These are phyloP conservation scores for Cheirogaleus medius DNA, from an alignment of 2,113 vertebrate genomes.

Conservation along the genomic window DNA sequence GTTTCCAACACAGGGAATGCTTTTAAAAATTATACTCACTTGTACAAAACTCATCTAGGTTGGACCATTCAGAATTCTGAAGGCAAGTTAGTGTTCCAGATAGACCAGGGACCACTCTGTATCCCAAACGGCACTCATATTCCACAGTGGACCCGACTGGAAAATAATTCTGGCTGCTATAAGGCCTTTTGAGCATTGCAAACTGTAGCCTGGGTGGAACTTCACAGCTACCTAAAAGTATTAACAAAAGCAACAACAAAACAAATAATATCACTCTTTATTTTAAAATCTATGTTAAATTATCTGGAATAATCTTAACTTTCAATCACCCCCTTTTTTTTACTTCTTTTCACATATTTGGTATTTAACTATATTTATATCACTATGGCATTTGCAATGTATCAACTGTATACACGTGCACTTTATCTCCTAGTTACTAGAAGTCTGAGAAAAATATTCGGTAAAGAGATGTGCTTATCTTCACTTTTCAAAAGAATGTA, in stretches of 20 bases:
- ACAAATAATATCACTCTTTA: neutral
- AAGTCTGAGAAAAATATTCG: neutral
- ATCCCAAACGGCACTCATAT: conserved; percentile 81
- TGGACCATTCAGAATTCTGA: conserved; percentile 77
- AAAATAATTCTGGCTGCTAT: conserved; percentile 68
- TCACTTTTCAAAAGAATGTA: neutral
- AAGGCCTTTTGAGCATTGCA: conserved; percentile 68
- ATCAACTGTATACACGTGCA: neutral
- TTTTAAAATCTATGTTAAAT: neutral
- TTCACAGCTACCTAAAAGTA: conserved; percentile 79
- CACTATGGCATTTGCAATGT: neutral
- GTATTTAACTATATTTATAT: neutral
- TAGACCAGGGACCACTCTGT: neutral
- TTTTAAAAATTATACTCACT: conserved; percentile 80
- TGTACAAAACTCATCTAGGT: conserved; percentile 78
- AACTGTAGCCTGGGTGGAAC: conserved; percentile 69
- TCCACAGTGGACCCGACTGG: conserved; percentile 74
- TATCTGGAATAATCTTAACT: neutral
- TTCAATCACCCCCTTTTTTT: neutral
- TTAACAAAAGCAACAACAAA: conserved; percentile 37
- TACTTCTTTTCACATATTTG: neutral
- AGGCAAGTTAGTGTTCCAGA: conserved; percentile 76
- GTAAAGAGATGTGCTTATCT: neutral
- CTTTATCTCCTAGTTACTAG: neutral
- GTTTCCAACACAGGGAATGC: neutral